Base-by-base conservation (phyloP, 2,113 vertebrate genomes). In the Xenopus borealis region DNA sequence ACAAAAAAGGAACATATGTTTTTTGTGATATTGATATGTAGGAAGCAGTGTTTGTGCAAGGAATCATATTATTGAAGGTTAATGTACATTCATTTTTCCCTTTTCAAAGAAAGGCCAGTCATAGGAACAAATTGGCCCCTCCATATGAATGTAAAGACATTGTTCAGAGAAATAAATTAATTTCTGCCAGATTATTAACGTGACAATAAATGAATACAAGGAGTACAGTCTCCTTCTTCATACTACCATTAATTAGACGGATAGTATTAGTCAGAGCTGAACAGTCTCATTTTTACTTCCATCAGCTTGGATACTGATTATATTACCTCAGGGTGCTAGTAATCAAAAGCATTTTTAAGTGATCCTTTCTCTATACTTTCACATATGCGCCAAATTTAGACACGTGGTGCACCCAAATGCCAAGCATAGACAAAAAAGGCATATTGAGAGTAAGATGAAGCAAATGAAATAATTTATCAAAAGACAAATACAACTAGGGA, bases 281-380 rank as follows among this genome's bases (percentile, higher is more conserved):
- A 73, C 63, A 73, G 72, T 46, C 63, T 66, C 62, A 65, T 72
- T 66, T 66, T 73, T 58, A 73, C 66, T 73, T 66, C 72, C 72
- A 73, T 66, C 57, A 63, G 66, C 66, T 58, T 66, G 62, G 72
- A 46, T 40, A 73, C 63, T 55, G 62, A 66, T 73, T 66, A 73
- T 53, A 73, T 66, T 46, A 73, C 50, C 50, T 47, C 44, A 7
- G 30, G 63, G 33, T 23, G 50, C 63, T 13, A 11, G 72, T 44
- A 66, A 73, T 73, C 30, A 73, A 73, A 18, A 57, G 16, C 72
- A 57, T 12, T 65, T 58, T 27, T 57, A 45, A 66, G 18, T 58
- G 50, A 72, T 65, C 23, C 50, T 55, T 72, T 71, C 58, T 13
- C 18, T 33, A 2, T 59, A 17, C 17, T 17, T 70, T 59, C 17